A percentile compares a stretch with the other conserved stretches of the same genome.
Evolutionary conservation across 1,140 invertebrate genomes (phyloP).

Genomic region (Carcinoscorpius rotundicauda): DNA sequence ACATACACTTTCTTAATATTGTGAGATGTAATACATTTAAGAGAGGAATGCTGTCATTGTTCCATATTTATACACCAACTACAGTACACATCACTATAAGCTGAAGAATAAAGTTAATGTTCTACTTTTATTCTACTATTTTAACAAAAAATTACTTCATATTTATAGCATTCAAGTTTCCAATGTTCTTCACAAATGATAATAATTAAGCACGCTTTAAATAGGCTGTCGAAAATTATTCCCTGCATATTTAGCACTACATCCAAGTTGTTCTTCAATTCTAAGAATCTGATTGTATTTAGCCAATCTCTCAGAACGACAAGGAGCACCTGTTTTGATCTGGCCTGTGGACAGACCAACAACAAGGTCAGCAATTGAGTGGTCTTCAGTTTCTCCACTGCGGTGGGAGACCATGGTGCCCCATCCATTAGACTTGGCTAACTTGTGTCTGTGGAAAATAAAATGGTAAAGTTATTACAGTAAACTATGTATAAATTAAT

Average conservation of each 20-base stretch:
- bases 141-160: no score
- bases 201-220: constrained; percentile 21
- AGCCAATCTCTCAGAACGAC: constrained; percentile 91
- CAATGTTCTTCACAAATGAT: no score
- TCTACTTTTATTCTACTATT: no score
- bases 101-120: no score
- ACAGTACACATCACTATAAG: no score
- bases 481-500: no score
- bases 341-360: constrained; percentile 94
- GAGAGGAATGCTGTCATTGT: no score
- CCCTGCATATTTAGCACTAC: constrained; percentile 81
- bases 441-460: constrained; percentile 46
- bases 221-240: constrained; percentile 77
- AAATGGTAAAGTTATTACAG: no score
- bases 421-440: constrained; percentile 91
- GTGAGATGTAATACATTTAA: no score
- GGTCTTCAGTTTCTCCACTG: constrained; percentile 98
- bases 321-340: constrained; percentile 98
- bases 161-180: no score
- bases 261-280: constrained; percentile 95
- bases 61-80: no score
- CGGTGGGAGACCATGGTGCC: constrained; percentile 96
- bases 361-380: constrained; percentile 96
- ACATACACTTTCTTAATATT: no score
- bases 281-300: constrained; percentile 99